Evolutionary conservation across 2,797 vertebrate genomes (phyloP).

Genomic region (Sebastolobus alascanus): DNA sequence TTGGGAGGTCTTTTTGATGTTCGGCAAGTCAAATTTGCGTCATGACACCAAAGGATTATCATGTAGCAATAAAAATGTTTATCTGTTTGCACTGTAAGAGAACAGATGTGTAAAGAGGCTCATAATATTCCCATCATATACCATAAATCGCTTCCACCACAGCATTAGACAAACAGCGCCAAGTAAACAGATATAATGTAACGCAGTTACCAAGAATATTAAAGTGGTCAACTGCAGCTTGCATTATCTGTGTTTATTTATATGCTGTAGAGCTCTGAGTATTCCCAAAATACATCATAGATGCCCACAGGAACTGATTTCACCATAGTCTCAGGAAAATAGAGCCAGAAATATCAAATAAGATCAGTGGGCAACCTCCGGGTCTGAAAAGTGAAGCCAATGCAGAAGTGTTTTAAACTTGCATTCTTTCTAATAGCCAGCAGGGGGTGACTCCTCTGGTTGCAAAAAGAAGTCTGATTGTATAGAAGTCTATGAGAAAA

Average conservation of each 20-base stretch:
- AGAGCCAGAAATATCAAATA: not conserved
- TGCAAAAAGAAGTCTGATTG: too few relatives aligned
- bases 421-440: too few relatives aligned
- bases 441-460: too few relatives aligned
- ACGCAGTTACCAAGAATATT: constrained; percentile 1
- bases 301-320: constrained; percentile 7
- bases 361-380: too few relatives aligned
- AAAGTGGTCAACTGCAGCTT: not conserved
- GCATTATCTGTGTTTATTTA: constrained; percentile 19
- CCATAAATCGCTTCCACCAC: constrained; percentile 6
- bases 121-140: constrained; percentile 11
- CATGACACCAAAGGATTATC: not conserved
- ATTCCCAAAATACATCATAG: constrained; percentile 20
- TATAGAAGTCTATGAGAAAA: too few relatives aligned
- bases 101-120: constrained; percentile 11
- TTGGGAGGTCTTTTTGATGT: constrained; percentile 18
- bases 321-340: not conserved
- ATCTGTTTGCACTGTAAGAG: not conserved
- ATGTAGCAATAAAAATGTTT: constrained; percentile 21
- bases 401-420: too few relatives aligned
- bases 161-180: not conserved
- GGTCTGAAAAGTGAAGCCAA: too few relatives aligned
- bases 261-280: not conserved
- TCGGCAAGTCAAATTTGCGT: constrained; percentile 1
- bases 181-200: constrained; percentile 18